phyloP scores from a whole-genome alignment of 2,888 invertebrate genomes.

The Ornithoptera alexandrae region DNA sequence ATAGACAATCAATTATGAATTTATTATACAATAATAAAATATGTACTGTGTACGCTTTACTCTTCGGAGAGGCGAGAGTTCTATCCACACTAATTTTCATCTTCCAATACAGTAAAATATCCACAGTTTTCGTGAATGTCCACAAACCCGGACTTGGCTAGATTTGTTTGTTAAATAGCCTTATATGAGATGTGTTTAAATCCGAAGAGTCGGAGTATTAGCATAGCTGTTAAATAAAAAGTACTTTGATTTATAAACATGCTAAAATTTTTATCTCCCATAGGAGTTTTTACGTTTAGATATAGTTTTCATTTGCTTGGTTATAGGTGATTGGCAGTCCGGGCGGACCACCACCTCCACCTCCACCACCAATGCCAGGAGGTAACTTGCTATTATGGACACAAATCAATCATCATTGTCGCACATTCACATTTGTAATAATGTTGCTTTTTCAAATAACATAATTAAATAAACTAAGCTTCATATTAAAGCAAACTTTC shows the following conservation, averaged over 20 bases:
- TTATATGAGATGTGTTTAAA: too few relatives aligned
- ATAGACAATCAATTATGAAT: too few relatives aligned
- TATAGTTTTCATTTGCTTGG: background rate
- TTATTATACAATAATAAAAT: too few relatives aligned
- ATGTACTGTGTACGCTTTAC: too few relatives aligned
- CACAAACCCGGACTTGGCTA: too few relatives aligned
- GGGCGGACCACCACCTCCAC: constrained; percentile 74
- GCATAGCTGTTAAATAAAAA: background rate
- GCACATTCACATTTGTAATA: background rate
- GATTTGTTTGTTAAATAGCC: too few relatives aligned
- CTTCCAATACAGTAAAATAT: too few relatives aligned
- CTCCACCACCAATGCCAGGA: constrained; percentile 78
- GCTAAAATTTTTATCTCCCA: background rate
- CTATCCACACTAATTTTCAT: too few relatives aligned
- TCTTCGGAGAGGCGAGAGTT: too few relatives aligned
- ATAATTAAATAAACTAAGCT: background rate
- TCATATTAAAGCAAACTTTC: background rate
- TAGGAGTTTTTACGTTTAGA: background rate
- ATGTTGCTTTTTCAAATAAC: background rate
- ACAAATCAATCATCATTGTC: background rate
- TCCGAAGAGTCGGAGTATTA: too few relatives aligned
- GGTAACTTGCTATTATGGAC: constrained; percentile 41
- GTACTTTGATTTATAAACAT: background rate
- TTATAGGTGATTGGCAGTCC: constrained; percentile 68
- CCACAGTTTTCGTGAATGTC: too few relatives aligned